Evolutionary conservation across 1,140 invertebrate species (phyloP), one percentile per base, ranked within the genome.

Genomic region (Saccostrea glomerata): DNA sequence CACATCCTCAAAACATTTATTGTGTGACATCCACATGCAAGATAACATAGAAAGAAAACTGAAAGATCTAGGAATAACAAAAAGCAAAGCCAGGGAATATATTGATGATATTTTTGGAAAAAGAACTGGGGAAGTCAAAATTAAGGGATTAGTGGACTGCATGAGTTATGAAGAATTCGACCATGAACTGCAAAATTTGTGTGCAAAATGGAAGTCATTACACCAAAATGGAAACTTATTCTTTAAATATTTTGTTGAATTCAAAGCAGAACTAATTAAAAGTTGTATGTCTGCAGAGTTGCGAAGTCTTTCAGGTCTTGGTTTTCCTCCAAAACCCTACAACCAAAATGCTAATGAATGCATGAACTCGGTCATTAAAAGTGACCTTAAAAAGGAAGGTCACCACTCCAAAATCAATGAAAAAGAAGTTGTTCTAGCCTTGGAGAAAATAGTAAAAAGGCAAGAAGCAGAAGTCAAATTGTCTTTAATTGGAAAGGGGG

Each of bases 31-130:
- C 15, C 82, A 84, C 82, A 84, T 84, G 82, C 15, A 40, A 47
- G 82, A 84, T 47, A 84, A 84, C 40, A 84, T 84, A 20, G 11
- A 84, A 47, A 84, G 47, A 84, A 84, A 84, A 25, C 20, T 84
- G 30, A 84, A 84, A 20, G 36, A 36, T 54, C 23, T 36, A 20
- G 40, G 47, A 20, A 84, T 84, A 40, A 84, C 11, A 17, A 25
- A 54, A 25, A 36, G 55, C 13, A 54, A 23, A 47, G 82, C 36
- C 40, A 54, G 55, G 15, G 13, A 54, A 54, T 54, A 20, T 54
- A 20, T 84, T 17, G 55, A 54, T 47, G 82, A 84, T 25, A 54
- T 84, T 20, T 84, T 84, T 84, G 82, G 82, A 23, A 17, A 84
- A 47, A 47, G n/a, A 54, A 23, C 23, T n/a, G 40, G 55, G n/a